A percentile compares a stretch with the other conserved stretches of the same genome.
phyloP scores from a whole-genome alignment of 2,888 invertebrate genomes.

The Leistus spinibarbis region DNA sequence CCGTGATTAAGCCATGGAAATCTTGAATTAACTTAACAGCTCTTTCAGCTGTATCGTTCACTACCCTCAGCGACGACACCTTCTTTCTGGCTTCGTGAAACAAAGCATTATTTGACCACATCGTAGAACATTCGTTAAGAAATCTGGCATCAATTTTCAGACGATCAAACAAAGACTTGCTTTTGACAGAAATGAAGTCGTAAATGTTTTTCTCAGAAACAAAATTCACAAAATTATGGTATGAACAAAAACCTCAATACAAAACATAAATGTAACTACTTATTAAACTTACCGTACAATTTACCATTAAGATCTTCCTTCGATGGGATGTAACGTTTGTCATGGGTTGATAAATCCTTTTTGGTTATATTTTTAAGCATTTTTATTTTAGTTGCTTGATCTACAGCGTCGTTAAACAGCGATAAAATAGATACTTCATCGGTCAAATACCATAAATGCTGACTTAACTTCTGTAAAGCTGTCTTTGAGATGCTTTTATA shows the following conservation, averaged over 20 bases:
- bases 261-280: conserved; percentile 11
- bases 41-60: conserved; percentile 43
- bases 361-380: conserved; percentile 39
- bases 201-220: conserved; percentile 32
- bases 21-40: conserved; percentile 33
- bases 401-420: conserved; percentile 39
- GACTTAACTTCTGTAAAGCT: conserved; percentile 43
- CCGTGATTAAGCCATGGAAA: conserved; percentile 44
- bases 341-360: conserved; percentile 36
- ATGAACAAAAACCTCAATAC: conserved; percentile 13
- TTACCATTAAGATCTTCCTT: conserved; percentile 50
- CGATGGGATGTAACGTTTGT: conserved; percentile 32
- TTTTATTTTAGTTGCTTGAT: conserved; percentile 38
- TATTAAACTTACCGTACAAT: conserved; percentile 32
- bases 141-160: conserved; percentile 30
- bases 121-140: conserved; percentile 30
- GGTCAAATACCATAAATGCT: conserved; percentile 44
- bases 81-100: conserved; percentile 41
- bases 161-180: conserved; percentile 32
- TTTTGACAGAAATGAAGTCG: conserved; percentile 32
- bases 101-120: conserved; percentile 39
- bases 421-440: conserved; percentile 42
- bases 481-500: conserved; percentile 42
- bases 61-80: conserved; percentile 38
- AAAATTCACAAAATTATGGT: conserved; percentile 24